Evolutionary conservation across 2,888 invertebrate genomes (phyloP).

Genomic region (Heliconius ismenius): DNA sequence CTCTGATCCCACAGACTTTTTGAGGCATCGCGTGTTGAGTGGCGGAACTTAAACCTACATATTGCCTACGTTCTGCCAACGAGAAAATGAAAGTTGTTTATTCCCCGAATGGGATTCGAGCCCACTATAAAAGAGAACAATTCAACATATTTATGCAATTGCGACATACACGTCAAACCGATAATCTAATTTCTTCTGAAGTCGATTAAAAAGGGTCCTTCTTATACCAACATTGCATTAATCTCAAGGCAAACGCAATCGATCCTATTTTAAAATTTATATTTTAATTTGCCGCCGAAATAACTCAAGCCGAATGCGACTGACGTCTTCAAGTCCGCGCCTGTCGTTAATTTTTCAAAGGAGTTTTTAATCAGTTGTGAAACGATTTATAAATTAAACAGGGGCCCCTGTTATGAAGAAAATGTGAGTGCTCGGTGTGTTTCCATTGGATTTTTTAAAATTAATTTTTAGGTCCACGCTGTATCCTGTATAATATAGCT

Average conservation of each 20-base stretch:
- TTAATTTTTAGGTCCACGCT: neutral
- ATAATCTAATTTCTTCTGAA: no score
- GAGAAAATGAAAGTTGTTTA: neutral
- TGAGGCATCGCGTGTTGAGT: neutral
- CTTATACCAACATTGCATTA: conserved; percentile 19
- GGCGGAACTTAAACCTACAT: neutral
- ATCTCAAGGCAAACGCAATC: conserved; percentile 24
- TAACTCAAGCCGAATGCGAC: conserved; percentile 42
- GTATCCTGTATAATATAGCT: no score
- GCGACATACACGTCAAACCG: no score
- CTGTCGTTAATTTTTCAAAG: conserved; percentile 75
- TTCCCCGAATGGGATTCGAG: neutral
- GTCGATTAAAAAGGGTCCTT: neutral
- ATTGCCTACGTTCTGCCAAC: no score
- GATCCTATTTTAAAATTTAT: conserved; percentile 39
- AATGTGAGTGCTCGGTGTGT: conserved; percentile 63
- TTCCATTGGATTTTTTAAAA: conserved; percentile 52
- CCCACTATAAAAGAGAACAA: neutral
- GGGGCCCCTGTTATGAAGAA: conserved; percentile 78
- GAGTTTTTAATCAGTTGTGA: conserved; percentile 82
- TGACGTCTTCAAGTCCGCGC: conserved; percentile 44
- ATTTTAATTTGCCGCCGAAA: conserved; percentile 48
- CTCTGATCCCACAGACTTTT: no score
- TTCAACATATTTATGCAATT: no score
- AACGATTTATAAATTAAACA: conserved; percentile 82